Evolutionary conservation across 2,888 invertebrate genomes (phyloP).

Genomic region (Altica lythri): DNA sequence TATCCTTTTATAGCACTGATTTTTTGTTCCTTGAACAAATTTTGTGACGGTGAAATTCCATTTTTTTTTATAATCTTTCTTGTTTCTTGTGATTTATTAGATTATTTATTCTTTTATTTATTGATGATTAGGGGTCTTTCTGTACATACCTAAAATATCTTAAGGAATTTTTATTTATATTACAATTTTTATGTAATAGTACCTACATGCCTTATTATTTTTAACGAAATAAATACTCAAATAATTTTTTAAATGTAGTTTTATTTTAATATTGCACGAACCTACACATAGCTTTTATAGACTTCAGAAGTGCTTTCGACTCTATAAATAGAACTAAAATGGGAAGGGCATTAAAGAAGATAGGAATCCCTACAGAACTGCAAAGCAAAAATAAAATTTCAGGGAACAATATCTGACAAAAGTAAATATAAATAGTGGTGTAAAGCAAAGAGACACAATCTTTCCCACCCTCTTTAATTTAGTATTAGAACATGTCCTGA

Average conservation of each 20-base stretch:
- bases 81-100: constrained; percentile 31
- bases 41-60: constrained; percentile 42
- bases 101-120: constrained; percentile 39
- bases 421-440: no score
- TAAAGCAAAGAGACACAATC: no score
- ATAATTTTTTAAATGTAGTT: constrained; percentile 7
- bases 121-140: constrained; percentile 31
- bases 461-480: no score
- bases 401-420: no score
- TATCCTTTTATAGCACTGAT: constrained; percentile 19
- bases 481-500: no score
- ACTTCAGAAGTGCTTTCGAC: no score
- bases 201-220: constrained; percentile 30
- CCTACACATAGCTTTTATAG: no score
- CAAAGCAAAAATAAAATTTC: no score
- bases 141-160: constrained; percentile 36
- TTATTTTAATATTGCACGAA: no score
- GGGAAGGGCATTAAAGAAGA: no score
- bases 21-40: constrained; percentile 32
- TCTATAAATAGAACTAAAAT: no score
- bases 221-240: constrained; percentile 32
- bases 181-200: constrained; percentile 29
- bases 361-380: no score
- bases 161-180: constrained; percentile 31
- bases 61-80: constrained; percentile 13